phyloP scores from a whole-genome alignment of 2,113 vertebrate species.

The Micromys minutus region DNA sequence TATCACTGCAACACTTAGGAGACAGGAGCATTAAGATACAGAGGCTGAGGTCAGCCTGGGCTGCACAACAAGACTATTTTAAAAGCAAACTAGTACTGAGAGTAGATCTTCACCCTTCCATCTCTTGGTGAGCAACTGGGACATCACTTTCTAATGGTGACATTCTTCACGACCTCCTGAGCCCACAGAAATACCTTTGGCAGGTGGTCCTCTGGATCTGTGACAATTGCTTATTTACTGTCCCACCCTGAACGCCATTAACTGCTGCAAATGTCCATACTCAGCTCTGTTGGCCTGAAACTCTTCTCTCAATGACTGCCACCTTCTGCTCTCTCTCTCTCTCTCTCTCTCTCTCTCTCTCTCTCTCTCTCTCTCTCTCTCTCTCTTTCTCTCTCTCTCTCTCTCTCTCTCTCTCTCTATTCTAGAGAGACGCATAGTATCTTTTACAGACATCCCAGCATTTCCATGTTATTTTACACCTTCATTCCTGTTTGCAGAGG shows the following conservation, averaged over 20 bases:
- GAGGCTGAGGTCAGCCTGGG: background rate
- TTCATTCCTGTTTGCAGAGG: background rate
- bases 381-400: background rate
- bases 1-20: too few species aligned
- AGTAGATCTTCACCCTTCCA: fast-evolving
- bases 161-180: background rate
- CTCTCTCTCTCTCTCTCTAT: background rate
- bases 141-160: background rate
- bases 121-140: fast-evolving
- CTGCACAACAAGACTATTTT: background rate
- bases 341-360: fast-evolving
- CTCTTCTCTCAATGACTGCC: fast-evolving
- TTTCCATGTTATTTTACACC: background rate
- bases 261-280: background rate
- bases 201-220: fast-evolving
- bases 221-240: background rate
- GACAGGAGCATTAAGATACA: too few species aligned
- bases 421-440: too few species aligned
- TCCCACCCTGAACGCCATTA: too few species aligned
- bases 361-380: background rate
- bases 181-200: fast-evolving
- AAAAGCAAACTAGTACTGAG: background rate
- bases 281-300: fast-evolving
- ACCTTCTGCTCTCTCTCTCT: background rate
- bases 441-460: background rate